phyloP scores from a whole-genome alignment of 2,797 vertebrate genomes.

The Trematomus bernacchii region DNA sequence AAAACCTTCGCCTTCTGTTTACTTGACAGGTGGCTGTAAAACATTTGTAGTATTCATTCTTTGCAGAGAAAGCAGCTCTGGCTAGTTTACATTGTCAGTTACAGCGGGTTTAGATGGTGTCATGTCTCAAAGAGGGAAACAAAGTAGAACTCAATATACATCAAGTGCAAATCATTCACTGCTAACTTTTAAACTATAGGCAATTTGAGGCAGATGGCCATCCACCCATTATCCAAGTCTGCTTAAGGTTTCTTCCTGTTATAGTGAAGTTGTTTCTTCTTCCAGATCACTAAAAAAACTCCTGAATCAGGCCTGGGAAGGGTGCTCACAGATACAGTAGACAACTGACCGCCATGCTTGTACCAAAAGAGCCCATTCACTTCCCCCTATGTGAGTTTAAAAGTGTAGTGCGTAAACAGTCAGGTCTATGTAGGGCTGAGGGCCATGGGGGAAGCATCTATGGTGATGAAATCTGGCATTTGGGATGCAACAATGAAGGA shows the following conservation, averaged over 20 bases:
- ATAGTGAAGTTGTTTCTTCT: too few species aligned
- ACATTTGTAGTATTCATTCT: slow-evolving; percentile 30
- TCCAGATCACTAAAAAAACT: background rate
- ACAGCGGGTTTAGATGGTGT: background rate
- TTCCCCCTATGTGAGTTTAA: background rate
- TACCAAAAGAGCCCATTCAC: background rate
- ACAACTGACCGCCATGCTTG: background rate
- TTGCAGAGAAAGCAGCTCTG: background rate
- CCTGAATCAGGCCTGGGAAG: background rate
- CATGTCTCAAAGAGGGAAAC: background rate
- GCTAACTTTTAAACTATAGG: background rate
- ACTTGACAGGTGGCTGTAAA: slow-evolving; percentile 15
- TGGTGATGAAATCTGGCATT: background rate
- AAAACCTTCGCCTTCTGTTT: background rate
- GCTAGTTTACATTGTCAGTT: background rate
- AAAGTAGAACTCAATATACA: background rate
- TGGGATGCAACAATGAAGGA: background rate
- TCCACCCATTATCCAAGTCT: too few species aligned
- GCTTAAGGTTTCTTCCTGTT: too few species aligned
- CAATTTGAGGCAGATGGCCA: too few species aligned
- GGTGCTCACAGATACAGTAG: background rate
- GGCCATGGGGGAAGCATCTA: background rate
- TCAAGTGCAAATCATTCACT: background rate
- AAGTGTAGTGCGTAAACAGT: background rate
- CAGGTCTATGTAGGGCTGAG: background rate